Conservation (phyloP, 1,140 invertebrate species). For the Euborellia annulipes region DNA sequence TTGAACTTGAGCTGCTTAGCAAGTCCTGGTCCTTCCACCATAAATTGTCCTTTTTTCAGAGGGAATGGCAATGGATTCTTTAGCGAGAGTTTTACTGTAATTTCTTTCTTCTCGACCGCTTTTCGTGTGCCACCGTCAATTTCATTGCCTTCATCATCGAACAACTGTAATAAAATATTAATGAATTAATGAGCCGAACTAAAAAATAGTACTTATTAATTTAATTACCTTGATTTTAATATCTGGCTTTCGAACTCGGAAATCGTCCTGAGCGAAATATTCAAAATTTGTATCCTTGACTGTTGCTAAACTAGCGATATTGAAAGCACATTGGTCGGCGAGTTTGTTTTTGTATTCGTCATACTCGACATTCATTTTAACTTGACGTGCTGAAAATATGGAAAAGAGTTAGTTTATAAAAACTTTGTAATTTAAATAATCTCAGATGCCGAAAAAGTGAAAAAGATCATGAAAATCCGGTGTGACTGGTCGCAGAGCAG, state of each 20-base stretch:
- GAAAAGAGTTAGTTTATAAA: no score
- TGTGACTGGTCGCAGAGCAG: no score
- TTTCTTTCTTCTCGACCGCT: conserved; percentile 42
- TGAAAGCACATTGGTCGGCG: conserved; percentile 66
- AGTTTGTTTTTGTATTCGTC: conserved; percentile 63
- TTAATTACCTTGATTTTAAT: conserved; percentile 65
- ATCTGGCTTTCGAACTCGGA: conserved; percentile 74
- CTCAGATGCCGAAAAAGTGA: no score
- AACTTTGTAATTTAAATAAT: no score
- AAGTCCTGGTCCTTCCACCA: conserved; percentile 63
- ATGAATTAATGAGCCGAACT: neutral
- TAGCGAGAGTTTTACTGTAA: conserved; percentile 53
- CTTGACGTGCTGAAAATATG: conserved; percentile 38
- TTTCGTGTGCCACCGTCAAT: conserved; percentile 29
- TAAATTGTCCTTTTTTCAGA: conserved; percentile 56
- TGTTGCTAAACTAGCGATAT: conserved; percentile 61
- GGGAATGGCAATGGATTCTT: conserved; percentile 64
- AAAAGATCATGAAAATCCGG: no score
- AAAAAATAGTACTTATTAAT: neutral
- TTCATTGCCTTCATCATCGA: neutral
- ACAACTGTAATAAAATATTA: neutral
- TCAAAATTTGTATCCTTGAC: conserved; percentile 72
- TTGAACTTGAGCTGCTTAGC: conserved; percentile 53
- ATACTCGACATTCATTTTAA: conserved; percentile 54
- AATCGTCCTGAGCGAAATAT: conserved; percentile 80